Evolutionary conservation across 2,888 invertebrate species (phyloP), one percentile per base, ranked within the genome.

Genomic region (Chloroclysta siterata): DNA sequence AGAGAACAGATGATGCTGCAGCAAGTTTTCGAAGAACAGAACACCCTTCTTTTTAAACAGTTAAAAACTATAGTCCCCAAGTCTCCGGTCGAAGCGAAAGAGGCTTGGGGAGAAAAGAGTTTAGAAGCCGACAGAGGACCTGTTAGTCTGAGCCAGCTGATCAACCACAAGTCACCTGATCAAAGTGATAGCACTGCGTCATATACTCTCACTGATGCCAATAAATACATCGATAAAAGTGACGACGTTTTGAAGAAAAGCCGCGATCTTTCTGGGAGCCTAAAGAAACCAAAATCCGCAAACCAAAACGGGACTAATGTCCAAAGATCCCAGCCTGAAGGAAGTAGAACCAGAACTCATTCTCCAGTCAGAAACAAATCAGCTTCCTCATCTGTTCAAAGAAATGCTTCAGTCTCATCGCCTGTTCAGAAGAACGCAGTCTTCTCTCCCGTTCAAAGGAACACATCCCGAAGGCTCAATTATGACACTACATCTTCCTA

Each of bases 21-120:
- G 72, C 91, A 94, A 73, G 93, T 94, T 48, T 96, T 96, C 72
- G 95, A 95, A 69, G 93, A 94, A 53, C 96, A 96, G 76, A 95
- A 96, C 75, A 91, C 90, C 66, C 81, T 94, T 63, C 82, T 96
- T 1, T 88, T 94, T 82, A 93, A 85, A 56, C 92, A 91, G 66
- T 72, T 92, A 15, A 92, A 93, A 71, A 87, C 83, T 0, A 91
- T 93, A 53, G 87, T 87, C 48, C 93, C 93, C 0, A 87, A 83
- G 67, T 82, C 89, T 1, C 84, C 88, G 0, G 77, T 82, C 4
- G 88, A 90, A 71, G 76, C 73, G 0, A 90, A 89, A 63, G 82
- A 85, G 57, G 91, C 90, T n/a, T 91, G 92, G 89, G 75, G 68
- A 1, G 89, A 89, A 28, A 81, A 84, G 60, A 66, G 65, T 1